Conservation (phyloP, 2,113 vertebrate genomes). For the Sapayoa aenigma region DNA sequence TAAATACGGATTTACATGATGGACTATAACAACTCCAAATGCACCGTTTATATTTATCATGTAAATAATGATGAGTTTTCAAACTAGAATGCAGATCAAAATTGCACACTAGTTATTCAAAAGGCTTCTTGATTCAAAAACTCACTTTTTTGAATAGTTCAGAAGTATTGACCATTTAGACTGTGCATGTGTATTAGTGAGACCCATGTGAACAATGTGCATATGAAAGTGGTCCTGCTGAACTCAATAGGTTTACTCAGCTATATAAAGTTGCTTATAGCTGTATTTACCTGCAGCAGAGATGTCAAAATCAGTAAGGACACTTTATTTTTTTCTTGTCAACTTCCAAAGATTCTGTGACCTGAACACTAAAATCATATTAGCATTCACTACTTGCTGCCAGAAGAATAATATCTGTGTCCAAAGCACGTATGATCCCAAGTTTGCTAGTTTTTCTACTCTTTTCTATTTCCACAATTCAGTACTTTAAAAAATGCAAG, state of each 20-base stretch:
- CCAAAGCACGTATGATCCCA: not conserved
- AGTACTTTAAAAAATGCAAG: not conserved
- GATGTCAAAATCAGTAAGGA: not conserved
- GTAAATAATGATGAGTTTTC: slow-evolving; percentile 58
- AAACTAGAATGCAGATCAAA: slow-evolving; percentile 56
- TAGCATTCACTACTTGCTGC: not conserved
- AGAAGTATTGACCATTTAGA: not conserved
- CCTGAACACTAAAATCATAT: not conserved
- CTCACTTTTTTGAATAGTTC: slow-evolving; percentile 26
- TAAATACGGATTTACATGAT: slow-evolving; percentile 56
- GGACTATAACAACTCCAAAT: slow-evolving; percentile 55
- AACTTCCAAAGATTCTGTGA: not conserved
- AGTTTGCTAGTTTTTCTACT: not conserved
- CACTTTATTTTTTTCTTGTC: not conserved
- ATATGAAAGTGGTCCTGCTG: not conserved
- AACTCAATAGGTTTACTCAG: not conserved
- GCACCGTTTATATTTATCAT: slow-evolving; percentile 47
- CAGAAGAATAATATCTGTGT: not conserved
- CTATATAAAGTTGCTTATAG: not conserved
- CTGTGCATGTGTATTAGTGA: not conserved
- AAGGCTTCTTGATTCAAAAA: slow-evolving; percentile 47
- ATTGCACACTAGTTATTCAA: slow-evolving; percentile 19
- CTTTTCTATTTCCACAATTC: not conserved
- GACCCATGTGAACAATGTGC: not conserved
- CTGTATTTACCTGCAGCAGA: not conserved